Percentiles rank a stretch among this genome's conserved stretches.
Evolutionary conservation across 2,797 vertebrate genomes (phyloP).

Genomic region (Ibycter americanus): DNA sequence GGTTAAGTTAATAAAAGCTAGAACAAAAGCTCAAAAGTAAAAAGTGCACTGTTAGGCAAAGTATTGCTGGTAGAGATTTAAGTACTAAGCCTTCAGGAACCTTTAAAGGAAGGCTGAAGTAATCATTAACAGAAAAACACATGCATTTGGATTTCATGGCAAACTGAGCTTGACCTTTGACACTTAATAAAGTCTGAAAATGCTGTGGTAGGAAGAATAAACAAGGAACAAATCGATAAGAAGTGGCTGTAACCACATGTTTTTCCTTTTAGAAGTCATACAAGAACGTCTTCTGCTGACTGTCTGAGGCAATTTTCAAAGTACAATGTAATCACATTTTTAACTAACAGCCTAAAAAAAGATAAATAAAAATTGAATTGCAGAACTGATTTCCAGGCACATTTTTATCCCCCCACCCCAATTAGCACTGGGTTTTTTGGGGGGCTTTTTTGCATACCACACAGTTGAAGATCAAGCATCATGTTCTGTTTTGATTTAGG

Average conservation of each 20-base stretch:
- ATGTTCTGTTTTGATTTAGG: background rate
- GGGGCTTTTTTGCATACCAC: background rate
- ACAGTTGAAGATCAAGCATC: background rate
- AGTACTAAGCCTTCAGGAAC: conserved; percentile 15
- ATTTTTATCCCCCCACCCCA: background rate
- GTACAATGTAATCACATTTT: background rate
- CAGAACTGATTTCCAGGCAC: background rate
- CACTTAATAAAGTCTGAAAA: conserved; percentile 69
- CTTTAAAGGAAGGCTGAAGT: conserved; percentile 45
- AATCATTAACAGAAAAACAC: conserved; percentile 69
- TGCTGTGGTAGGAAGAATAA: conserved; percentile 64
- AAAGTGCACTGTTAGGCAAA: background rate
- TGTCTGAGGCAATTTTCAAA: background rate
- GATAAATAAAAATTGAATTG: background rate
- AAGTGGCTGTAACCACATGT: conserved; percentile 53
- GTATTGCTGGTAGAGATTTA: background rate
- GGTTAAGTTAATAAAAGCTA: background rate
- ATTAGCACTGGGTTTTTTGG: background rate
- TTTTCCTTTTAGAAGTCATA: conserved; percentile 53
- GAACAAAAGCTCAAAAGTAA: background rate
- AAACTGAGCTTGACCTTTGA: conserved; percentile 72
- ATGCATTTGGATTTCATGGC: conserved; percentile 46
- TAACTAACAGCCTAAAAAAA: background rate
- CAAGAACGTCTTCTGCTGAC: conserved; percentile 52
- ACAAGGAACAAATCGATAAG: conserved; percentile 60